Evolutionary conservation across 2,113 vertebrate species (phyloP), one percentile per base, ranked within the genome.

Genomic region (Pelodiscus sinensis): DNA sequence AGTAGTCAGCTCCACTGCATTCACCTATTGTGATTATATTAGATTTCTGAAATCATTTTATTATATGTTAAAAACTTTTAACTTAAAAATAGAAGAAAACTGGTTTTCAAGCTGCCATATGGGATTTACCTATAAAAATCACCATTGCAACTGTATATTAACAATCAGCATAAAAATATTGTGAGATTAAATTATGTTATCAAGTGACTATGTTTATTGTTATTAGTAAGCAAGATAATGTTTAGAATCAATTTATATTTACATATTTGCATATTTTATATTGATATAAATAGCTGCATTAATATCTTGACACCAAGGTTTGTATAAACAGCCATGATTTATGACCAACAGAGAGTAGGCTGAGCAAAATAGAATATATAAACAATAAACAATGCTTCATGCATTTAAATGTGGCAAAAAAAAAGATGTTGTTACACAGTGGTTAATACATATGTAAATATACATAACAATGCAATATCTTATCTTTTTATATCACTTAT

Each of bases 161-260:
- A 25, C 7, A 89, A 31, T 84, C 58, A 68, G 29, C 93, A 75
- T 56, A 88, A 94, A 79, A 96, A 92, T 84, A 85, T 2, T 89
- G 68, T 95, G 94, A 10, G 77, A 56, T 51, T 90, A n/a, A 2
- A 95, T 96, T 44, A 58, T 89, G 44, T 83, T 44, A 94, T 82
- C 81, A 93, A 84, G n/a, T 27, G 81, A 91, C 88, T 82, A 82
- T 4, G 6, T 84, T 93, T 97, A 95, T 95, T 95, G 77, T 93
- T 96, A 87, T 84, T 95, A 80, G 19, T 79, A 85, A 94, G 11
- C n/a, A 93, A 88, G 68, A 81, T 19, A 77, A 3, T 90, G 96
- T 96, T 91, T 94, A 93, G 92, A 96, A 95, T 81, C 15, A n/a
- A 3, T 93, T 94, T 96, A 86, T 90, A 95, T 95, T 95, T 96